Base-by-base conservation (phyloP, 2,113 vertebrate genomes). In the Oxyura jamaicensis region DNA sequence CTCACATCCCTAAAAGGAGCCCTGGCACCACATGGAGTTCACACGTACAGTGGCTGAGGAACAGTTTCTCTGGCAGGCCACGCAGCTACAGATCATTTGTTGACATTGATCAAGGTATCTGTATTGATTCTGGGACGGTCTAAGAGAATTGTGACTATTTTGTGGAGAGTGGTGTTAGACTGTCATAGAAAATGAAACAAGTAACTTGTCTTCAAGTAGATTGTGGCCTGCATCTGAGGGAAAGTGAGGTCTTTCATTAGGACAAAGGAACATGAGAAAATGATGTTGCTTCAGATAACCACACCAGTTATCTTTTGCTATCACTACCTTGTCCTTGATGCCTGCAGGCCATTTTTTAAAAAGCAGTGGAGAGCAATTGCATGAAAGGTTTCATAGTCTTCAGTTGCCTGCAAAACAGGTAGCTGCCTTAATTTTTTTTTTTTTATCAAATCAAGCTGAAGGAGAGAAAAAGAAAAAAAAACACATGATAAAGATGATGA, bases 241-340 rank as follows among this genome's bases (percentile, higher is more conserved):
- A 91, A 88, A 21, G 42, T 44, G 33, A 81, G 59, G 42, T 71
- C 94, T 95, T 93, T 81, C 60, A 46, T 93, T 90, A 84, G 86
- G 80, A 83, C 36, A 69, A 69, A 87, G 53, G 41, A 23, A 73
- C 2, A 1, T 36, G 52, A 86, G 76, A 80, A 90, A 82, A 63
- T 44, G 6, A 8, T 41, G 62, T 68, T 88, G 69, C 59, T 90
- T 94, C 68, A 72, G 52, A 25, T 90, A 92, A 60, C 53, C 35
- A 22, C 1, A 0, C 19, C 56, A 26, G 26, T 83, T 88, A 63
- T 80, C 60, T 94, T 66, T 67, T 75, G 85, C 81, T 81, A 65
- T 79, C 66, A 23, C 60, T 72, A 41, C 63, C 48, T 68, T 94
- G 58, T 36, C 68, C 69, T 86, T 83, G 68, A 68, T 81, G 26